Conservation (phyloP, 2,797 vertebrate genomes). For the Hemibagrus guttatus region DNA sequence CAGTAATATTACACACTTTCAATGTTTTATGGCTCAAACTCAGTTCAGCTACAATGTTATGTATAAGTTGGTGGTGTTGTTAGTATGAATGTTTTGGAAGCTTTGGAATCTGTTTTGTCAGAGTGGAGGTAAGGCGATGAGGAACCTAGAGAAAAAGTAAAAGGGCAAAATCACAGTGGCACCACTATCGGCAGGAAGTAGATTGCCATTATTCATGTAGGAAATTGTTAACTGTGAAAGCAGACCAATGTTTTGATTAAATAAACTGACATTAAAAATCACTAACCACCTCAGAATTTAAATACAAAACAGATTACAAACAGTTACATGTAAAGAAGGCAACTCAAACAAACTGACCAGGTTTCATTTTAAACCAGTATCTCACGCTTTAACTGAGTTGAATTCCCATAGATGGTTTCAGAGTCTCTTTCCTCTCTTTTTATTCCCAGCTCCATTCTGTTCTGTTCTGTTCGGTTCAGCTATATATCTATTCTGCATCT, state of each 20-base stretch:
- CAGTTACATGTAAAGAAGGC: too few relatives aligned
- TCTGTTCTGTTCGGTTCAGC: too few relatives aligned
- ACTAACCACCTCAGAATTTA: neutral
- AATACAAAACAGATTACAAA: too few relatives aligned
- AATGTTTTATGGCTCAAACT: neutral
- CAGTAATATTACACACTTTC: neutral
- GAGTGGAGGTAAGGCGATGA: neutral
- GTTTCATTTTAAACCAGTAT: conserved; percentile 1
- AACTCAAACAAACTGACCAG: too few relatives aligned
- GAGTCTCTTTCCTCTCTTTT: neutral
- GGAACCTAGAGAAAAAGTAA: neutral
- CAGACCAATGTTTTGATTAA: neutral
- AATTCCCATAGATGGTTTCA: neutral
- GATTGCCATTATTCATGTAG: neutral
- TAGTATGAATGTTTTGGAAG: neutral
- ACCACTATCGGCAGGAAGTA: neutral
- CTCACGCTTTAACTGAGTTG: neutral
- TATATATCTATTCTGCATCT: neutral
- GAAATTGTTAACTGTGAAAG: neutral
- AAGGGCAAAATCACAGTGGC: neutral
- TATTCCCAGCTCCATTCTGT: neutral
- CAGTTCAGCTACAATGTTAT: neutral
- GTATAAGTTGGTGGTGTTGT: neutral
- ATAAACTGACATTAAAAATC: neutral
- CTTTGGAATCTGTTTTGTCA: neutral